These are phyloP conservation scores for Urocynchramus pylzowi DNA, from an alignment of 2,113 vertebrate genomes.

Conservation along the genomic window DNA sequence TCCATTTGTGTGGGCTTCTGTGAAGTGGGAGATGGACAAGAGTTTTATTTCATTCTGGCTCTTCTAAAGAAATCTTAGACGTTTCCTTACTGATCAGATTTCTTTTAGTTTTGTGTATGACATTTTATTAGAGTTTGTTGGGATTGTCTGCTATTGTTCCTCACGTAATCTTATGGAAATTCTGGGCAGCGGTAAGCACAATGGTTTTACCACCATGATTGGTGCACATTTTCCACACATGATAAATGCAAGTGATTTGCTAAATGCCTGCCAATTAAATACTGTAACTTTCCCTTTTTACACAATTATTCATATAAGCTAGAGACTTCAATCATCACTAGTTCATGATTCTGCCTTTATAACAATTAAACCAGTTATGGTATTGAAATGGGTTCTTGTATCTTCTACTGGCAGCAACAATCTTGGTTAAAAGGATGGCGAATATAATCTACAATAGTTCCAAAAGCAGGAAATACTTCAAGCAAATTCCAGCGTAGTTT, in stretches of 20 bases:
- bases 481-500: slow-evolving; percentile 17
- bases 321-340: neutral
- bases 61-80: slow-evolving; percentile 59
- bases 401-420: slow-evolving; percentile 58
- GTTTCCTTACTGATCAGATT: slow-evolving; percentile 44
- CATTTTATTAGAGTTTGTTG: slow-evolving; percentile 31
- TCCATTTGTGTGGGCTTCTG: slow-evolving; percentile 68
- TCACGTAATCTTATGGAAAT: slow-evolving; percentile 47
- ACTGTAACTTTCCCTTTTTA: slow-evolving; percentile 31
- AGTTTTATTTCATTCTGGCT: slow-evolving; percentile 64
- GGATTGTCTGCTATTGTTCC: slow-evolving; percentile 37
- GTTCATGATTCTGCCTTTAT: slow-evolving; percentile 30
- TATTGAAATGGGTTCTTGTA: slow-evolving; percentile 51
- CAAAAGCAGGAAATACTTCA: slow-evolving; percentile 10
- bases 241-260: slow-evolving; percentile 47
- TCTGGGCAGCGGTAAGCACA: slow-evolving; percentile 9
- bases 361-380: slow-evolving; percentile 48
- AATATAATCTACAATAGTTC: slow-evolving; percentile 11
- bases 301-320: neutral
- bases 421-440: slow-evolving; percentile 45
- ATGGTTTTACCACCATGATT: neutral
- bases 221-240: slow-evolving; percentile 9
- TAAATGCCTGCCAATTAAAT: slow-evolving; percentile 37
- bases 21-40: slow-evolving; percentile 65
- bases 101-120: slow-evolving; percentile 39